Evolutionary conservation across 1,140 invertebrate genomes (phyloP).

Genomic region (Bombus polaris): DNA sequence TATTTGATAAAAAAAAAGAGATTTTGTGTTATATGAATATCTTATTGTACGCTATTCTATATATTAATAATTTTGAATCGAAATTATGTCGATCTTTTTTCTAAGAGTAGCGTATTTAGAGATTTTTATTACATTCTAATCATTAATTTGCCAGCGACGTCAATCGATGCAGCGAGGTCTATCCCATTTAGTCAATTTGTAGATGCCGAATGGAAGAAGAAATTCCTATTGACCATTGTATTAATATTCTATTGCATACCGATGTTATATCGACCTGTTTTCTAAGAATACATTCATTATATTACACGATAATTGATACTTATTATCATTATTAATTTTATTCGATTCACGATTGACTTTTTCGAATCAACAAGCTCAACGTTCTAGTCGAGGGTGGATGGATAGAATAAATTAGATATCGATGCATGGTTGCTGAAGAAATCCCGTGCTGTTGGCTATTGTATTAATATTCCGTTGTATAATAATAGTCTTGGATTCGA

Average conservation of each 20-base stretch:
- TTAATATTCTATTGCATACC: neutral
- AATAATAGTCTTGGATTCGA: neutral
- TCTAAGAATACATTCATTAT: neutral
- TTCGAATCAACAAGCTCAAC: neutral
- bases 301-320: neutral
- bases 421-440: neutral
- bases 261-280: neutral
- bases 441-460: neutral
- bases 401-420: neutral
- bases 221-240: neutral
- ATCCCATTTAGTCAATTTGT: no score
- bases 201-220: no score
- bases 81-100: no score
- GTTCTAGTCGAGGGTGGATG: neutral
- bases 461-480: neutral
- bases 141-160: no score
- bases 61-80: no score
- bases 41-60: no score
- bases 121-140: no score
- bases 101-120: no score
- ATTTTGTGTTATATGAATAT: no score
- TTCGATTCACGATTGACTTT: neutral
- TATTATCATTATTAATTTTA: neutral
- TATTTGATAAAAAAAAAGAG: no score
- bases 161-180: no score